A percentile compares a stretch with the other conserved stretches of the same genome.
These are phyloP conservation scores for Seira ritae DNA, from an alignment of 2,888 invertebrate genomes.

Conservation along the genomic window DNA sequence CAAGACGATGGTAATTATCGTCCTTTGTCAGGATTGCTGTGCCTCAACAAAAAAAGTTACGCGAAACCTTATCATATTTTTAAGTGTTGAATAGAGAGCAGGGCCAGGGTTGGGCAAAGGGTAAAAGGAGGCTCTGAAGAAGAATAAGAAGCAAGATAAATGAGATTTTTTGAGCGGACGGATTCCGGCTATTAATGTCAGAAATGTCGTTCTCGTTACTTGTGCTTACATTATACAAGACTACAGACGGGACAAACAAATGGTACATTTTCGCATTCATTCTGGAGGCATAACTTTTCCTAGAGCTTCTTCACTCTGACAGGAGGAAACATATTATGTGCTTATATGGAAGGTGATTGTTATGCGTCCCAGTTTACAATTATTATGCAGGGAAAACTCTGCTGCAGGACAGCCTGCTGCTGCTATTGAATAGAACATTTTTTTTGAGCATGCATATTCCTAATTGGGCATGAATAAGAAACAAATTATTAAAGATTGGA, in stretches of 20 bases:
- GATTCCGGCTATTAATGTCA: background rate
- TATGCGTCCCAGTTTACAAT: too few species aligned
- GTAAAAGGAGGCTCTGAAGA: background rate
- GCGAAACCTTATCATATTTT: slow-evolving; percentile 33
- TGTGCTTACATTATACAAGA: too few species aligned
- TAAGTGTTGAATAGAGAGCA: background rate
- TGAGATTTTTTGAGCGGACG: background rate
- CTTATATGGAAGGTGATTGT: background rate
- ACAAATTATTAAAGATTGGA: slow-evolving; percentile 44
- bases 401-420: too few species aligned
- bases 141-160: slow-evolving; percentile 18
- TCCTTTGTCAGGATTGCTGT: slow-evolving; percentile 33
- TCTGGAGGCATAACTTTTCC: background rate
- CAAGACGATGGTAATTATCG: slow-evolving; percentile 45
- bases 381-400: too few species aligned
- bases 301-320: background rate
- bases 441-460: slow-evolving; percentile 18
- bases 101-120: background rate
- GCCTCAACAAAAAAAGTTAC: background rate
- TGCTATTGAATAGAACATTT: too few species aligned
- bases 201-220: background rate
- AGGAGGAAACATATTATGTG: background rate
- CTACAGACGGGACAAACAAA: background rate
- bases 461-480: slow-evolving; percentile 48
- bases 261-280: background rate